phyloP scores from a whole-genome alignment of 1,140 invertebrate genomes.

The Schmidtea mediterranea region DNA sequence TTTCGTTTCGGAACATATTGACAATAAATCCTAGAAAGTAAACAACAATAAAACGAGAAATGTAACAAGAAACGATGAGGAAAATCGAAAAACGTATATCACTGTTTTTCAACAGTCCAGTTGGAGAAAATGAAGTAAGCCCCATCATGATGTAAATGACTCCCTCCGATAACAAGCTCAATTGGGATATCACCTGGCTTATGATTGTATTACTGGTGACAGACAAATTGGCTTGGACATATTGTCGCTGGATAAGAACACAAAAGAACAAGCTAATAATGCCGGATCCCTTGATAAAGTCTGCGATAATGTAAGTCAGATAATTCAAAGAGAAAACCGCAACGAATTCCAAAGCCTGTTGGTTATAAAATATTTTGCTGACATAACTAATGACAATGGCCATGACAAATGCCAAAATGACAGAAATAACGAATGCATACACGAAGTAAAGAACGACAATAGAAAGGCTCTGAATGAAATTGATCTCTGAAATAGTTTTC shows the following conservation, averaged over 20 bases:
- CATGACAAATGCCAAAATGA: conserved; percentile 74
- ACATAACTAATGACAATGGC: conserved; percentile 82
- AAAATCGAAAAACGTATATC: conserved; percentile 75
- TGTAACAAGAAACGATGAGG: conserved; percentile 70
- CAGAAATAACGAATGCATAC: conserved; percentile 67
- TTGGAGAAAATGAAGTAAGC: conserved; percentile 67
- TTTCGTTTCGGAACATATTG: conserved; percentile 43
- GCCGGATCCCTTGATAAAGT: conserved; percentile 90
- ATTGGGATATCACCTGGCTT: conserved; percentile 93
- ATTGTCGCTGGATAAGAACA: neutral
- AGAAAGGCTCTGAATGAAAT: conserved; percentile 52
- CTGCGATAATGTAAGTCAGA: conserved; percentile 73
- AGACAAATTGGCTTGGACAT: conserved; percentile 45
- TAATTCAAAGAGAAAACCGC: conserved; percentile 96
- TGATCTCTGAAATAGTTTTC: conserved; percentile 16
- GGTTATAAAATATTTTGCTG: conserved; percentile 44
- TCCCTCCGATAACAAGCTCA: conserved; percentile 47
- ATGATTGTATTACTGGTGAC: conserved; percentile 88
- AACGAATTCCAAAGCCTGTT: conserved; percentile 63
- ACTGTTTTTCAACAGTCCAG: conserved; percentile 43
- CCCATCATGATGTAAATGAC: conserved; percentile 97
- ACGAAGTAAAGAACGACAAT: conserved; percentile 67
- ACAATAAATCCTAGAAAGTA: conserved; percentile 55
- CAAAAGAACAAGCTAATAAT: conserved; percentile 30
- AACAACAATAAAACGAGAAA: conserved; percentile 52